These are phyloP conservation scores for Lepidocyrtinus sp. DNA, from an alignment of 2,888 invertebrate species.

Conservation along the genomic window DNA sequence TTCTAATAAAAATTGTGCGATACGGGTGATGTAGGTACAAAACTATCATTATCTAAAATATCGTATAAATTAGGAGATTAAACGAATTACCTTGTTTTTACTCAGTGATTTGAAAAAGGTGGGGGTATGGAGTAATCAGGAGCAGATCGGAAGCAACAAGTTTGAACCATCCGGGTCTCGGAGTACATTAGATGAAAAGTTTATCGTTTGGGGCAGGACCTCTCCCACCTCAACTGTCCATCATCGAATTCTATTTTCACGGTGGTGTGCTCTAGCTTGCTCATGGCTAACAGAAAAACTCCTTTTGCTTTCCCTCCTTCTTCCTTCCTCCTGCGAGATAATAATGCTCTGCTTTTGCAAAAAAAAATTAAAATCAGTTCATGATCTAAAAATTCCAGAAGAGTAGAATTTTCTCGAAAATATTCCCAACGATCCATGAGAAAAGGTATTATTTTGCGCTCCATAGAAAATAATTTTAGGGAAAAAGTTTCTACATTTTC, in stretches of 20 bases:
- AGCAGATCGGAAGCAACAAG: neutral
- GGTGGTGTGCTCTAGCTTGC: neutral
- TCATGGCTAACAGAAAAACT: no score
- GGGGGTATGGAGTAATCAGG: no score
- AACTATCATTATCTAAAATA: neutral
- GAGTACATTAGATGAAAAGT: slow-evolving; percentile 31
- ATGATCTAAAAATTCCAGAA: no score
- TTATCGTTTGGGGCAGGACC: slow-evolving; percentile 54
- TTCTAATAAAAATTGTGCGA: neutral
- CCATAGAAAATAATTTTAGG: no score
- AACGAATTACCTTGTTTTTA: neutral
- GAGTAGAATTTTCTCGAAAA: no score
- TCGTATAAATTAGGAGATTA: neutral
- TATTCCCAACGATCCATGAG: no score
- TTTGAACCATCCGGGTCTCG: neutral
- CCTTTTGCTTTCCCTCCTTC: neutral
- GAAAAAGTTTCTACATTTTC: no score
- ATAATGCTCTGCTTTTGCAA: no score
- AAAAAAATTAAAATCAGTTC: no score
- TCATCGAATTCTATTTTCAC: slow-evolving; percentile 23
- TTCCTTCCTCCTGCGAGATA: no score
- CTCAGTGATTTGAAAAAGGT: neutral
- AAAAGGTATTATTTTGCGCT: no score
- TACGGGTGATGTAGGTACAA: neutral
- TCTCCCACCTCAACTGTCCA: slow-evolving; percentile 56